Percentiles rank a stretch among this genome's conserved stretches.
Conservation (phyloP, 2,888 invertebrate genomes). For the Matsumyia berberina region DNA sequence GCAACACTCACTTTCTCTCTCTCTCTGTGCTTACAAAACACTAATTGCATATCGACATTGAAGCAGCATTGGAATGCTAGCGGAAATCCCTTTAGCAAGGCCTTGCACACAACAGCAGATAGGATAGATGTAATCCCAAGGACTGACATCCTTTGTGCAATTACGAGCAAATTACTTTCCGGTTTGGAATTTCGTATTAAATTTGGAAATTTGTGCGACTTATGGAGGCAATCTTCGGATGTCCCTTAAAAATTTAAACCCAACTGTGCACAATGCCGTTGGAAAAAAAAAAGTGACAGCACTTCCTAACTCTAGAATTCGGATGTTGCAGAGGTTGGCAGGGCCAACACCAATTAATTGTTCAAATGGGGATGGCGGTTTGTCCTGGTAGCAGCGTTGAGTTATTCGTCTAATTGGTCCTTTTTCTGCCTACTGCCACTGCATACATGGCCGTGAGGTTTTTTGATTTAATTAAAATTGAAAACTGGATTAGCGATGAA, state of each 20-base stretch:
- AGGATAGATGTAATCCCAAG: conserved; percentile 10
- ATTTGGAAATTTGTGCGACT: conserved; percentile 9
- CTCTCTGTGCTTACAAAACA: neutral
- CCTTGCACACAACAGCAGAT: conserved; percentile 4
- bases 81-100: neutral
- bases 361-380: too few relatives aligned
- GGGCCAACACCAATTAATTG: too few relatives aligned
- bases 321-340: too few relatives aligned
- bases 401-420: neutral
- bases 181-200: neutral
- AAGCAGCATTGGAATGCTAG: too few relatives aligned
- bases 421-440: conserved; percentile 2
- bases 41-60: neutral
- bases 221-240: conserved; percentile 29
- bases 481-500: conserved; percentile 17
- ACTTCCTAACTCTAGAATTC: neutral
- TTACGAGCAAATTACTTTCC: conserved; percentile 31
- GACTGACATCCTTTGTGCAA: conserved; percentile 31
- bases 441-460: neutral
- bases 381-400: too few relatives aligned
- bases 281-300: neutral
- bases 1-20: too few relatives aligned
- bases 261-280: too few relatives aligned
- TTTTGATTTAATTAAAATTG: conserved; percentile 38
- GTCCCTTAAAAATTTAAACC: conserved; percentile 42